Base-by-base conservation (phyloP, 2,888 invertebrate species). In the Xylophagus ater region DNA sequence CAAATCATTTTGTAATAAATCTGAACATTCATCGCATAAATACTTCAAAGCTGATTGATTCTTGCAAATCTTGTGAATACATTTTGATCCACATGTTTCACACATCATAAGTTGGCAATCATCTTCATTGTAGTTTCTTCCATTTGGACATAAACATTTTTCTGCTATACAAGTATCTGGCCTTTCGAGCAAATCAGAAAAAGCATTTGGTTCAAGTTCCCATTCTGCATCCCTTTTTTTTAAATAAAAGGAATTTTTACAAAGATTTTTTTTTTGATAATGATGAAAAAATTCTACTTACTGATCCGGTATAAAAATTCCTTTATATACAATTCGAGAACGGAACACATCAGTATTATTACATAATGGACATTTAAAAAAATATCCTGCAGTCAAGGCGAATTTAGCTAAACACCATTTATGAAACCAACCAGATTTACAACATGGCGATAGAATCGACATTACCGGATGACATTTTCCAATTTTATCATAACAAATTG, bases 281-380 rank as follows among this genome's bases (percentile, higher is more conserved):
- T 13, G 4, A 25, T 4, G n/a, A 8, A n/a, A 5, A 2, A 4
- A 12, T 4, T 14, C 20, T 42, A 65, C 71, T 69, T 56, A 85
- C 84, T 80, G 73, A 51, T 85, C 78, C 0, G 88, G 88, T 29
- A 89, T 74, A 43, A 76, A 84, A 45, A 87, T 80, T 2, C 89
- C 88, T 55, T 71, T 73, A 1, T 66, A 57, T 13, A 76, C 56
- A 56, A 79, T 76, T 0, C 74, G 72, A 1, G 66, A 53, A 40
- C 74, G 70, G 60, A 85, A 86, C 3, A 59, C 56, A 0, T 73
- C 68, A 34, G 72, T 73, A 53, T 84, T 76, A 50, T 86, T 87
- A 52, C 83, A 89, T 0, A 85, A 62, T 0, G 89, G 88, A 56
- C 89, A 89, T 53, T 84, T 87, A 47, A 87, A 74, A 56, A 81